Percentiles rank a stretch among this genome's conserved stretches.
Conservation (phyloP, 2,113 vertebrate species). For the Malurus cyaneus region DNA sequence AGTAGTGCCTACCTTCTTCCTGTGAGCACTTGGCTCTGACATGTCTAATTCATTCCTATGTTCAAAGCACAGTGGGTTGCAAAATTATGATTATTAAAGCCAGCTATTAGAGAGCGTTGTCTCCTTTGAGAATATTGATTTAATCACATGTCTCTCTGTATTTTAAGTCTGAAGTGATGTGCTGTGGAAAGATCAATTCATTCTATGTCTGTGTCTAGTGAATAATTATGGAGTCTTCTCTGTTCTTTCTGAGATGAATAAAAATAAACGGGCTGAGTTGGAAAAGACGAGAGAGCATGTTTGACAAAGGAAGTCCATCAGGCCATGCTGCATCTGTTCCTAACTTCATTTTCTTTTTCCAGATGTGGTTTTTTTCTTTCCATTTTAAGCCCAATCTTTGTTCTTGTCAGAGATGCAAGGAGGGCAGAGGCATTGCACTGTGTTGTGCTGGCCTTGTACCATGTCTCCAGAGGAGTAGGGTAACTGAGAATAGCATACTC, state of each 20-base stretch:
- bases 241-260: not conserved
- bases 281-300: not conserved
- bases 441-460: not conserved
- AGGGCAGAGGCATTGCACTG: not conserved
- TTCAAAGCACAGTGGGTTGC: conserved; percentile 9
- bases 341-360: not conserved
- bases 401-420: not conserved
- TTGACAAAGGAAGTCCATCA: not conserved
- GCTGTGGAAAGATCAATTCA: conserved; percentile 36
- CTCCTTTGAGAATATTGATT: conserved; percentile 45
- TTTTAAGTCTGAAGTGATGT: conserved; percentile 29
- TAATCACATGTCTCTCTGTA: not conserved
- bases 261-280: not conserved
- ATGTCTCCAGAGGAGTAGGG: not conserved
- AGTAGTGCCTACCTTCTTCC: not conserved
- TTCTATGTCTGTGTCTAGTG: not conserved
- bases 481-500: not conserved
- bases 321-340: not conserved
- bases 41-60: not conserved
- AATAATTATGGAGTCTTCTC: not conserved
- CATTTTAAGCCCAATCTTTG: rapidly evolving
- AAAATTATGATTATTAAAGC: conserved; percentile 42
- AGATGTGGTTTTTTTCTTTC: not conserved
- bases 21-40: not conserved
- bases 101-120: not conserved